A percentile compares a stretch with the other conserved stretches of the same genome.
These are phyloP conservation scores for Iguana delicatissima DNA, from an alignment of 2,797 vertebrate genomes.

Conservation along the genomic window DNA sequence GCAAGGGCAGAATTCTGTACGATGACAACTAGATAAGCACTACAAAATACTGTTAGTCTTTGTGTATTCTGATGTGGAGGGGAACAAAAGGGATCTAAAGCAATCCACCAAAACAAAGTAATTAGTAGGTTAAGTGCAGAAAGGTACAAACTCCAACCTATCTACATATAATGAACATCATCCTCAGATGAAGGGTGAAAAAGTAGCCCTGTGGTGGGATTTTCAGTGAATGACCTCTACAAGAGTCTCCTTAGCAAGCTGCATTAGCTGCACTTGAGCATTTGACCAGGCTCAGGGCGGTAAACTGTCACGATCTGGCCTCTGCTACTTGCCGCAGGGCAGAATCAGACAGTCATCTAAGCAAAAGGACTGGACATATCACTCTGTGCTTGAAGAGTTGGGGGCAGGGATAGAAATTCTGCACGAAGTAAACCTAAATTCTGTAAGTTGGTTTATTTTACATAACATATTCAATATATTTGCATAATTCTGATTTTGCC, in stretches of 20 bases:
- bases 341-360: not conserved
- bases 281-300: not conserved
- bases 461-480: not conserved
- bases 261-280: not conserved
- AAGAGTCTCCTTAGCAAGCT: not conserved
- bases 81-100: not conserved
- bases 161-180: not conserved
- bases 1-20: not conserved
- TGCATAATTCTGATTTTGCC: conserved; percentile 44
- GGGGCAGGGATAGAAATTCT: not conserved
- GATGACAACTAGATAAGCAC: not conserved
- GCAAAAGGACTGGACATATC: not conserved
- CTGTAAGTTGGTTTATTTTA: conserved; percentile 8
- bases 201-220: not conserved
- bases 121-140: not conserved
- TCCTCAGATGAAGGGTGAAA: rapidly evolving
- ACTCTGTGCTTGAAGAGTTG: conserved; percentile 24
- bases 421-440: not conserved
- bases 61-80: not conserved
- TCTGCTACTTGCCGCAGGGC: no score
- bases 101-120: rapidly evolving
- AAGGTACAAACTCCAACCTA: not conserved
- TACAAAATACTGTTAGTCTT: conserved; percentile 18
- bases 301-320: not conserved
- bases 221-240: not conserved